Percentiles rank a stretch among this genome's conserved stretches.
Conservation (phyloP, 2,113 vertebrate species). For the Spea multiplicata region DNA sequence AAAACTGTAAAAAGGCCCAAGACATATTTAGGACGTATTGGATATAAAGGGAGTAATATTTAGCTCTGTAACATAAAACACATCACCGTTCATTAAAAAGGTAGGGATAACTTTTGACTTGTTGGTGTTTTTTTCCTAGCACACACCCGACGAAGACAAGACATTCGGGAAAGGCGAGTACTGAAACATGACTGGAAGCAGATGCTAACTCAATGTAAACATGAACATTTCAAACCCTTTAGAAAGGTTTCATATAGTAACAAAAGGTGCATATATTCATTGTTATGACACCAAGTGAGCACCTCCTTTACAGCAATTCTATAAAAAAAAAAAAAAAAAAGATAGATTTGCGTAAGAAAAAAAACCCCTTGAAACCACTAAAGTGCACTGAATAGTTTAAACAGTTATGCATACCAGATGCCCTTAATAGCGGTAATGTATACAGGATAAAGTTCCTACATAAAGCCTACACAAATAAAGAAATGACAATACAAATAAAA, state of each 20-base stretch:
- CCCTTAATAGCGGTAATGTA: background rate
- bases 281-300: background rate
- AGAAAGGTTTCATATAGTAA: constrained; percentile 3
- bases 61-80: too few species aligned
- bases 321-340: too few species aligned
- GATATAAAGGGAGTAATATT: too few species aligned
- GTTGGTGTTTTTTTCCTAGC: too few species aligned
- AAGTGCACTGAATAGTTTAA: background rate
- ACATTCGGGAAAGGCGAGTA: background rate
- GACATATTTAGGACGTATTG: too few species aligned
- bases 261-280: background rate
- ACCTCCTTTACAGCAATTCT: background rate
- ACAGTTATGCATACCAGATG: background rate
- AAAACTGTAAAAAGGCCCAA: too few species aligned
- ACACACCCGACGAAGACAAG: too few species aligned
- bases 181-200: background rate
- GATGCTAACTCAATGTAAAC: background rate
- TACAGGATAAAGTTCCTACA: background rate
- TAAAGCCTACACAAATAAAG: background rate
- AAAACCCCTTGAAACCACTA: background rate
- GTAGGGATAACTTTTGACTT: too few species aligned
- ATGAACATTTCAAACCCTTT: background rate
- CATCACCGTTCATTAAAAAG: too few species aligned
- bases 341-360: background rate
- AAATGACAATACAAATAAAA: background rate